Conservation (phyloP, 2,113 vertebrate genomes). For the Neotoma lepida region DNA sequence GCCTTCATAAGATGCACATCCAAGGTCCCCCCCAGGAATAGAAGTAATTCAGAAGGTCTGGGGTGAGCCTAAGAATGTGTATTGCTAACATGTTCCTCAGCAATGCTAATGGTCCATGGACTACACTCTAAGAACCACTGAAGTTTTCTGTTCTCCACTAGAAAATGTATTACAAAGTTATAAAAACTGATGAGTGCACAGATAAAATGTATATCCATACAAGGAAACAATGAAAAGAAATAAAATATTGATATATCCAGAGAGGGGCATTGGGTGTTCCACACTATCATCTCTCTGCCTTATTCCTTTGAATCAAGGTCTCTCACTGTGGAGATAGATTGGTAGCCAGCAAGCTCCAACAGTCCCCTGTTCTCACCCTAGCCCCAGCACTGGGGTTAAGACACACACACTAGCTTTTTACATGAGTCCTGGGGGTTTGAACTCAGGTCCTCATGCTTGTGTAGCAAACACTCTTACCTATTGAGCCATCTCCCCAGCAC, state of each 20-base stretch:
- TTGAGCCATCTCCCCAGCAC: neutral
- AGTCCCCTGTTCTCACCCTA: neutral
- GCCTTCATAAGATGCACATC: neutral
- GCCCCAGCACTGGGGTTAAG: neutral
- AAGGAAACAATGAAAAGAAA: constrained; percentile 40
- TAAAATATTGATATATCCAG: neutral
- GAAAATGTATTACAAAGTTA: constrained; percentile 10
- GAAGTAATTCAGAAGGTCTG: neutral
- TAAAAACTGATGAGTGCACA: neutral
- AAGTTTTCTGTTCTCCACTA: neutral
- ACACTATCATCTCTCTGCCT: neutral
- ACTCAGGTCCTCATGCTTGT: neutral
- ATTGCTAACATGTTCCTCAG: neutral
- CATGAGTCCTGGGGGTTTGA: neutral
- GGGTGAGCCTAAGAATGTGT: neutral
- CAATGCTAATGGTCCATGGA: neutral
- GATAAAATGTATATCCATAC: neutral
- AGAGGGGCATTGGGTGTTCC: neutral
- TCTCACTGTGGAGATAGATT: neutral
- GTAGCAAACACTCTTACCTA: neutral
- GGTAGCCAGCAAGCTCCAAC: too few species aligned
- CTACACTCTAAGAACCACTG: neutral
- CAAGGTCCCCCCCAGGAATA: neutral
- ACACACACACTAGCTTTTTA: neutral
- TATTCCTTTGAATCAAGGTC: neutral